Base-by-base conservation (phyloP, 2,888 invertebrate species). In the Macrophya alboannulata region DNA sequence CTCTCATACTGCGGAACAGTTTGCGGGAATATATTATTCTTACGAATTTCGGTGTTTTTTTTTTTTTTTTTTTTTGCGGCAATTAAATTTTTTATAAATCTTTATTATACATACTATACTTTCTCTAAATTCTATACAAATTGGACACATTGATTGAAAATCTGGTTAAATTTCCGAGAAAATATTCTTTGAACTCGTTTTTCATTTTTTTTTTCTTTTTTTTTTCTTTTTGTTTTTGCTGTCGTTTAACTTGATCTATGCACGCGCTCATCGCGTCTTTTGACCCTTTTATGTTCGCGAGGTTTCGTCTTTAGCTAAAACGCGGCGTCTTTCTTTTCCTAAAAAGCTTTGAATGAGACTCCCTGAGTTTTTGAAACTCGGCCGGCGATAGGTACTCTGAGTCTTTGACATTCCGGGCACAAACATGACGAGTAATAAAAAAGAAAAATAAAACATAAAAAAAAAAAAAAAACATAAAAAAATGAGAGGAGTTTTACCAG, bases 371-470 rank as follows among this genome's bases (percentile, higher is more conserved):
- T 81, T 51, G 40, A 62, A 74, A 74, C 43, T 74, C n/a, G 21
- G 74, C 74, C 45, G 25, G n/a, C 74, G 45, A 25, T 45, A 77
- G 45, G 43, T n/a, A 40, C 21, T 51, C 51, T 12, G 17, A 77
- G 77, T 77, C 77, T 77, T 77, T 77, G 77, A 77, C 77, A 77
- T 77, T 77, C 77, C 55, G 51, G 55, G 55, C 51, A 31, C 48
- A 77, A 48, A 55, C 77, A 55, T 77, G n/a, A 74, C 45, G 45
- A 45, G 45, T n/a, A 45, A 74, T 74, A 45, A 45, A 74, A 74
- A 74, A 31, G 40, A 17, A 71, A 62, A 62, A 62, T 12, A 62
- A 25, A 55, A n/a, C 10, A 55, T 15, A 55, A 15, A 31, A 68
- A 12, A 68, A 68, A 31, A 10, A 37, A n/a, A n/a, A 12, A 62